Conservation (phyloP, 1,140 invertebrate genomes). For the Gonatopus flavifemur region DNA sequence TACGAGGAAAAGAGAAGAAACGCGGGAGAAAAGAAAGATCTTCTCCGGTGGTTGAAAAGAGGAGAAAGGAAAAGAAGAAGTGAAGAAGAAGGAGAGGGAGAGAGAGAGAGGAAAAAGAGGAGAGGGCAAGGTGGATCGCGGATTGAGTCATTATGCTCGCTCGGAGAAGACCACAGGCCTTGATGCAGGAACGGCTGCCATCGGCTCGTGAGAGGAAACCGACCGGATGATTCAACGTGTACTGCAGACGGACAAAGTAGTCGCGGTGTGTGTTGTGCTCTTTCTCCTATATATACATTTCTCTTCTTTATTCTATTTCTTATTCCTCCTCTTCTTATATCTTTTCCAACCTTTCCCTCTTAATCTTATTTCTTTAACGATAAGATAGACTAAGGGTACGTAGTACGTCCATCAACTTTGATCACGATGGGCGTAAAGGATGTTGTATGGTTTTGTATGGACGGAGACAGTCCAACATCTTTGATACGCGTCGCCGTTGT, state of each 20-base stretch:
- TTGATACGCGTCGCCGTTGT: too few species aligned
- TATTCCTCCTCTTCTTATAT: slow-evolving; percentile 14
- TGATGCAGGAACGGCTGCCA: slow-evolving; percentile 50
- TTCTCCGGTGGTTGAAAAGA: slow-evolving; percentile 18
- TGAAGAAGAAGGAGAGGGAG: background rate
- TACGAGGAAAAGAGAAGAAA: slow-evolving; percentile 32
- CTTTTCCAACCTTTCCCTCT: slow-evolving; percentile 23
- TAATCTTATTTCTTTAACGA: slow-evolving; percentile 16
- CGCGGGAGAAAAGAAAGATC: slow-evolving; percentile 2
- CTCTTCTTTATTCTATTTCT: slow-evolving; percentile 18
- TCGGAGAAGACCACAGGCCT: slow-evolving; percentile 55
- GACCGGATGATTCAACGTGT: slow-evolving; percentile 51
- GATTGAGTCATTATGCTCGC: slow-evolving; percentile 60
- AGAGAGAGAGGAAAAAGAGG: slow-evolving; percentile 26
- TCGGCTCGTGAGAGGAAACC: slow-evolving; percentile 54
- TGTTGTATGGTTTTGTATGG: too few species aligned
- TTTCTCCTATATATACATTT: slow-evolving; percentile 14
- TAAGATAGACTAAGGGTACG: slow-evolving; percentile 7
- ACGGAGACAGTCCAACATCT: too few species aligned
- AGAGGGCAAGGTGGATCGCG: slow-evolving; percentile 53
- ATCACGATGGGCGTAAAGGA: slow-evolving; percentile 3
- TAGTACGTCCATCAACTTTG: slow-evolving; percentile 20
- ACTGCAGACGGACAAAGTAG: slow-evolving; percentile 52
- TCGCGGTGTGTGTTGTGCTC: slow-evolving; percentile 40
- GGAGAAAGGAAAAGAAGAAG: background rate